These are phyloP conservation scores for Pseudocheirus occidentalis DNA, from an alignment of 2,797 vertebrate genomes.

Conservation along the genomic window DNA sequence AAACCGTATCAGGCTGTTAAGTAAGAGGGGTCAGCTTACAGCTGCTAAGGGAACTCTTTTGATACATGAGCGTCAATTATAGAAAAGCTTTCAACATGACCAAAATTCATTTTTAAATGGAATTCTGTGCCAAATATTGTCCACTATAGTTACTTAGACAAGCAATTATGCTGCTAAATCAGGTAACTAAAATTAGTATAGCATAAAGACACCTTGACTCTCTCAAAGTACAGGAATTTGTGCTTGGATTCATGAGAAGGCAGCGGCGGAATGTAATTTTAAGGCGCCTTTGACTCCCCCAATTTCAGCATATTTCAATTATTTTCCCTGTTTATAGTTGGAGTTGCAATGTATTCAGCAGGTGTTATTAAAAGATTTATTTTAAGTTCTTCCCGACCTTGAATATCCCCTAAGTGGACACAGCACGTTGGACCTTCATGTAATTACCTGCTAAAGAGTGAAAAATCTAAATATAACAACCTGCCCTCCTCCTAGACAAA, in stretches of 20 bases:
- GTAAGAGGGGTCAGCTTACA: conserved; percentile 71
- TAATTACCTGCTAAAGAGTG: background rate
- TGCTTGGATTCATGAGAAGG: conserved; percentile 68
- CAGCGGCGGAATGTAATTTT: conserved; percentile 50
- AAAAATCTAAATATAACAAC: background rate
- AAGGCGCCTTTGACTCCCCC: background rate
- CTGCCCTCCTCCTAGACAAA: background rate
- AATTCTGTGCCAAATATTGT: conserved; percentile 82
- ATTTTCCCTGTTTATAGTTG: background rate
- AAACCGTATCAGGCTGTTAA: conserved; percentile 61
- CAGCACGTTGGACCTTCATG: background rate
- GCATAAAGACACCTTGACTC: conserved; percentile 78
- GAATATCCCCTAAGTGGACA: too few species aligned
- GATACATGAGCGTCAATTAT: conserved; percentile 83
- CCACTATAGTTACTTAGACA: conserved; percentile 82
- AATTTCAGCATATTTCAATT: conserved; percentile 49
- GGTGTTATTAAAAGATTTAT: conserved; percentile 43
- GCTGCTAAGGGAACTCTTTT: conserved; percentile 67
- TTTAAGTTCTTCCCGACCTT: background rate
- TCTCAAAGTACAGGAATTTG: conserved; percentile 62
- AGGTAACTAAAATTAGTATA: conserved; percentile 80
- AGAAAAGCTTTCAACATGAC: conserved; percentile 77
- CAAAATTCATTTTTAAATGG: conserved; percentile 83
- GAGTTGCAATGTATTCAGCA: background rate
- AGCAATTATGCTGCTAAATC: conserved; percentile 84